Evolutionary conservation across 92 coral and sea anemone genomes (phyloP), one percentile per base, ranked within the genome.

Genomic region (Galaxea fascicularis): DNA sequence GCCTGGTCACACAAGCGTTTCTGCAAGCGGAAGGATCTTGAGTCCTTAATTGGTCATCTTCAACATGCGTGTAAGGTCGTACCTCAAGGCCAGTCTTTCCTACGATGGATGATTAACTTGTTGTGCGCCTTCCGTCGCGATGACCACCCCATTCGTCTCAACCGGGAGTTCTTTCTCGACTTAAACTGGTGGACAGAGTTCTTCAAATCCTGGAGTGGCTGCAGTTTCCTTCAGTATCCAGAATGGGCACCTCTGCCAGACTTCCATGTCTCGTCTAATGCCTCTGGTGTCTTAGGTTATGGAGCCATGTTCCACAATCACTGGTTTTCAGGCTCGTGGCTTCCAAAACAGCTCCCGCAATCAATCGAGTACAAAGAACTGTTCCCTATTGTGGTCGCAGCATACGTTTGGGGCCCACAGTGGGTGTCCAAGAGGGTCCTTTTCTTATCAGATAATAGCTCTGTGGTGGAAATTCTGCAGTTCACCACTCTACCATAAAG

Each of bases 291-390:
- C 15, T 73, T 58, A 16, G 88, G 82, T 11, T 85, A 15, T 76
- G 83, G 83, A 0, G 76, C 75, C 54, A 1, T 47, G 9, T 86
- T n/a, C n/a, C n/a, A n/a, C n/a, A n/a, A n/a, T n/a, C n/a, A n/a
- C n/a, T n/a, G n/a, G n/a, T n/a, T n/a, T 39, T 30, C 24, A 0
- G 90, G 80, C 73, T 27, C 73, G 18, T 86, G 90, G 89, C 62
- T 73, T 35, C 31, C 60, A 1, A 47, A 51, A 57, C 18, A 77
- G 76, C 0, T 44, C 10, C 46, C 59, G 31, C 76, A 71, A 58
- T 71, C 76, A 20, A 70, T 71, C 65, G 54, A 73, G 47, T 82
- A 82, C 64, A 82, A 82, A 44, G 78, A 82, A 30, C 60, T 82
- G 60, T 71, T 82, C 39, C 86, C 79, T 17, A 71, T 84, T 12